Base-by-base conservation (phyloP, 1,140 invertebrate species). In the Cydia fagiglandana region DNA sequence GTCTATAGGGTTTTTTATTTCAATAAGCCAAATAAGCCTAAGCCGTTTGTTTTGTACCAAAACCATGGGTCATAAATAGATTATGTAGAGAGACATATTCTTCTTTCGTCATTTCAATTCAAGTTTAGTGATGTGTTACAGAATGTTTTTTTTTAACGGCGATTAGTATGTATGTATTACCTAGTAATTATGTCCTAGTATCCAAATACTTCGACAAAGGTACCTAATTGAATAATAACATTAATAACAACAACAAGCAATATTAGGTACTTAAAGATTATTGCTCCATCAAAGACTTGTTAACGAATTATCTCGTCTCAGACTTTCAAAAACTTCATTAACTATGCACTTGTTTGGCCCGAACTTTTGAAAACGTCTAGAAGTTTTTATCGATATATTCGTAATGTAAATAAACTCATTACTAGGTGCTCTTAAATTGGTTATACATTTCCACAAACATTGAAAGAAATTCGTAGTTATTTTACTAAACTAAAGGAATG, bases 311-410 rank as follows among this genome's bases (percentile, higher is more conserved):
- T 70, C 34, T 70, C 38, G 66, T 17, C 30, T 70, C 30, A 70
- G 66, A 70, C 66, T 70, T 70, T 41, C n/a, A 61, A 24, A 17
- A 70, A 70, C 66, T 70, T 38, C 66, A 70, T 70, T 38, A 70
- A 70, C n/a, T 70, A 70, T 70, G 66, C 30, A 70, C 66, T 70
- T 70, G 30, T 70, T 70, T 70, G 17, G 66, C 9, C 15, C 5
- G 9, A 70, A 68, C 28, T 34, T 17, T 34, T 41, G 17, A n/a
- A 38, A 70, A 45, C 15, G 2, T 38, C 15, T 10, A 0, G 34
- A 38, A 20, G 17, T 70, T 70, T 45, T 45, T 20, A 70, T 45
- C n/a, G 38, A 45, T 70, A 41, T 7, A 70, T 70, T 70, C 17
- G n/a, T 38, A 41, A 2, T 38, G 45, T 41, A 70, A 41, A 41